These are phyloP conservation scores for Schizothorax lantsangensis DNA, from an alignment of 2,797 vertebrate species.

Conservation along the genomic window DNA sequence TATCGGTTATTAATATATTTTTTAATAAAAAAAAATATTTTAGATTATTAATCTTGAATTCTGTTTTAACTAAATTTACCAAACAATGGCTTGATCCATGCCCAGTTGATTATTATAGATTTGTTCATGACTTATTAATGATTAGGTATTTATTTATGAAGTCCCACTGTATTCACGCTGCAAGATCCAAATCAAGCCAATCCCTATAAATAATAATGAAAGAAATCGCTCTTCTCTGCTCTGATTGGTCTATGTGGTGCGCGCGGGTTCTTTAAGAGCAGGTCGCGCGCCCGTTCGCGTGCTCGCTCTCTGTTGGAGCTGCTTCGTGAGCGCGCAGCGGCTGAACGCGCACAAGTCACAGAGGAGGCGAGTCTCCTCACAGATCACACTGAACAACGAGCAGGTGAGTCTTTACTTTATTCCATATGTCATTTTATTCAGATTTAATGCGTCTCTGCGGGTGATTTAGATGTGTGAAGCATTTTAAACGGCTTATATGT, in stretches of 20 bases:
- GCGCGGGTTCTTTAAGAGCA: constrained; percentile 24
- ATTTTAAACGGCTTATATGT: neutral
- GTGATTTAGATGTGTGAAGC: too few species aligned
- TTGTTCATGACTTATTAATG: neutral
- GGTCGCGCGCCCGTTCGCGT: neutral
- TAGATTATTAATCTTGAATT: neutral
- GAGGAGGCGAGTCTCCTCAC: neutral
- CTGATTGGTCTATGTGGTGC: neutral
- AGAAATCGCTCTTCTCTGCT: neutral
- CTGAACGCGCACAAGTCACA: constrained; percentile 19
- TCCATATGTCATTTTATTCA: neutral
- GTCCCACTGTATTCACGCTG: neutral
- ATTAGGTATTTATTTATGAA: neutral
- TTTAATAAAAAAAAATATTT: too few species aligned
- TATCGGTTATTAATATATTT: too few species aligned
- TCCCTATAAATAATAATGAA: neutral
- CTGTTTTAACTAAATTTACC: neutral
- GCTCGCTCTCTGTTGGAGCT: neutral
- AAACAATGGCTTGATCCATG: neutral
- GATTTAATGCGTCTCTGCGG: neutral
- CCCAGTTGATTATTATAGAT: neutral
- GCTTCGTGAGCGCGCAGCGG: constrained; percentile 15
- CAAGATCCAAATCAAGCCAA: neutral
- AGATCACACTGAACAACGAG: fast-evolving
- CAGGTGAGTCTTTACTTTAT: constrained; percentile 7